Conservation (phyloP, 2,113 vertebrate genomes). For the Phalacrocorax carbo region DNA sequence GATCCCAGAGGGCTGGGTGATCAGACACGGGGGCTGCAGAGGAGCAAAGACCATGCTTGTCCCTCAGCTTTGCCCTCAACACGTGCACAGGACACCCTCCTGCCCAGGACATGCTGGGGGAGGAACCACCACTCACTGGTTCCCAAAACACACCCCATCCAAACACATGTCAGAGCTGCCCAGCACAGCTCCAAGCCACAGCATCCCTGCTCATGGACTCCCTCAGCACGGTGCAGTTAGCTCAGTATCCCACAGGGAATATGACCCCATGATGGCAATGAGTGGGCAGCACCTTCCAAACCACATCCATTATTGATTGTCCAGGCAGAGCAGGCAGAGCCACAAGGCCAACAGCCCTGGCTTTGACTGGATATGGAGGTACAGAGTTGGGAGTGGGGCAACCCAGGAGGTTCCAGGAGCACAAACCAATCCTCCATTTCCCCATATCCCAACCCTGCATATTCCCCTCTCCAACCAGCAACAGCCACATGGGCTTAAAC, state of each 20-base stretch:
- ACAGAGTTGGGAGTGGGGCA: not conserved
- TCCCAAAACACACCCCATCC: not conserved
- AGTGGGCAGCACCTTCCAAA: not conserved
- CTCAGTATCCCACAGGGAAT: not conserved
- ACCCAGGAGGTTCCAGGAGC: not conserved
- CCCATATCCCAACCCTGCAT: not conserved
- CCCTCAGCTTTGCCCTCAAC: not conserved
- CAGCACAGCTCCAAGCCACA: not conserved
- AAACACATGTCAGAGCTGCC: not conserved
- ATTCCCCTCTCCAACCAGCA: not conserved
- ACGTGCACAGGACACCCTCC: not conserved
- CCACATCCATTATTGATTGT: not conserved
- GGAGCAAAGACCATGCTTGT: not conserved
- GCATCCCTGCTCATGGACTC: not conserved
- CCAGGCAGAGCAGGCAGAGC: not conserved
- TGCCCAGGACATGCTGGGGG: accelerated
- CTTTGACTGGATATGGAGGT: not conserved
- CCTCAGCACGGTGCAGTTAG: not conserved
- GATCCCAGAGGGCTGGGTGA: not conserved
- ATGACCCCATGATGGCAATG: not conserved
- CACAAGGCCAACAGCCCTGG: not conserved
- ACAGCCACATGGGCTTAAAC: not conserved
- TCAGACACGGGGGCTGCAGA: not conserved
- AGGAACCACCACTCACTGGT: too few relatives aligned
- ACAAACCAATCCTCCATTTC: not conserved